Evolutionary conservation across 2,113 vertebrate genomes (phyloP).

Genomic region (Nibea albiflora): DNA sequence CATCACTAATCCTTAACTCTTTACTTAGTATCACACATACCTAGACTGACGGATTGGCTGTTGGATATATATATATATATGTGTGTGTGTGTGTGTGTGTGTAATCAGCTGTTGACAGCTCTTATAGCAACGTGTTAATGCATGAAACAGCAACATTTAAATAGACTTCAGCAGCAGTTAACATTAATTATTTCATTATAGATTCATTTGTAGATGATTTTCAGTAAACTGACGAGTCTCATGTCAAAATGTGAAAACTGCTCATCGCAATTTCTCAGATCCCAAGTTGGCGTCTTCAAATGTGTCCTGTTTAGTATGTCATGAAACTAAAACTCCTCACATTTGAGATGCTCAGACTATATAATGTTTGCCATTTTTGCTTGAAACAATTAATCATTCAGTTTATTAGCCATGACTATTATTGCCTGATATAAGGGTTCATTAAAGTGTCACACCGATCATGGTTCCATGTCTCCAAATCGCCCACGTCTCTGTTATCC

Average conservation of each 20-base stretch:
- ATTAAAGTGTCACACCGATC: neutral
- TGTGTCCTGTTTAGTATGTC: neutral
- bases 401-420: neutral
- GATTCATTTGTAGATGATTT: neutral
- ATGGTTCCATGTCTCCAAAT: neutral
- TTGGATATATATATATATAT: neutral
- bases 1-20: slow-evolving; percentile 56
- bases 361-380: neutral
- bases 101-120: slow-evolving; percentile 44
- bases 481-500: neutral
- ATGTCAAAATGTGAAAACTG: neutral
- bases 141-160: neutral
- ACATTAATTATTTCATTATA: neutral
- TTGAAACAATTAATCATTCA: neutral
- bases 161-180: neutral
- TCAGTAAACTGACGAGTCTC: neutral
- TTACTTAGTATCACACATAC: slow-evolving; percentile 16
- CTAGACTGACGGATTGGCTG: slow-evolving; percentile 5
- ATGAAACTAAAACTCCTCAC: neutral
- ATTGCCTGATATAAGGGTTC: neutral
- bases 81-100: no score
- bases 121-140: slow-evolving; percentile 24
- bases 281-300: neutral
- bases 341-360: neutral
- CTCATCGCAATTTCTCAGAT: neutral